A percentile compares a stretch with the other conserved stretches of the same genome.
phyloP scores from a whole-genome alignment of 2,797 vertebrate genomes.

The Dendrocincla fuliginosa region DNA sequence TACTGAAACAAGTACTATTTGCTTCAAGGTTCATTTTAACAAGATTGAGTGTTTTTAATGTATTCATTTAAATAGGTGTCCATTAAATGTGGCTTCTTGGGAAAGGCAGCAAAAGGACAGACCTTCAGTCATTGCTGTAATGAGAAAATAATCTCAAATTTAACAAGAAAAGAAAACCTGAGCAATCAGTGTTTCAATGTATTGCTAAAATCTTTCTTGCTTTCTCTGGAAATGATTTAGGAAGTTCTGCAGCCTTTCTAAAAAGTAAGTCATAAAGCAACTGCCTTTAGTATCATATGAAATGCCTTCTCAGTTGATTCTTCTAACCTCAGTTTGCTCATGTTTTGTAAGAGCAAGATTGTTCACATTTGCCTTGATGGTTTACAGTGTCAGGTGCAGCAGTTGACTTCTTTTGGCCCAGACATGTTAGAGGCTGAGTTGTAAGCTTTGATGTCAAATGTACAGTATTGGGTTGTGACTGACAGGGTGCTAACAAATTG shows the following conservation, averaged over 20 bases:
- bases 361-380: not conserved
- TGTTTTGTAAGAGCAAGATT: not conserved
- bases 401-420: not conserved
- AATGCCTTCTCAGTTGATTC: not conserved
- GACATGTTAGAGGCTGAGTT: not conserved
- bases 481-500: not conserved
- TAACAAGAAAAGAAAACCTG: not conserved
- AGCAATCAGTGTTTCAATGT: not conserved
- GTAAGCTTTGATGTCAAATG: not conserved
- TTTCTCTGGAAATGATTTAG: not conserved
- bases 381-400: not conserved
- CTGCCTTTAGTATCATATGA: not conserved
- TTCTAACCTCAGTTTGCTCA: not conserved
- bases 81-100: not conserved
- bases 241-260: not conserved
- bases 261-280: not conserved
- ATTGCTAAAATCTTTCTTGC: not conserved
- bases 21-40: not conserved
- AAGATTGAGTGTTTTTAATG: not conserved
- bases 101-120: not conserved
- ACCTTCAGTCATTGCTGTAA: not conserved
- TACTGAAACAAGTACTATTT: not conserved
- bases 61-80: not conserved
- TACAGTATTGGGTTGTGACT: not conserved
- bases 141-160: not conserved